Conservation (phyloP, 2,113 vertebrate genomes). For the Colinus virginianus region DNA sequence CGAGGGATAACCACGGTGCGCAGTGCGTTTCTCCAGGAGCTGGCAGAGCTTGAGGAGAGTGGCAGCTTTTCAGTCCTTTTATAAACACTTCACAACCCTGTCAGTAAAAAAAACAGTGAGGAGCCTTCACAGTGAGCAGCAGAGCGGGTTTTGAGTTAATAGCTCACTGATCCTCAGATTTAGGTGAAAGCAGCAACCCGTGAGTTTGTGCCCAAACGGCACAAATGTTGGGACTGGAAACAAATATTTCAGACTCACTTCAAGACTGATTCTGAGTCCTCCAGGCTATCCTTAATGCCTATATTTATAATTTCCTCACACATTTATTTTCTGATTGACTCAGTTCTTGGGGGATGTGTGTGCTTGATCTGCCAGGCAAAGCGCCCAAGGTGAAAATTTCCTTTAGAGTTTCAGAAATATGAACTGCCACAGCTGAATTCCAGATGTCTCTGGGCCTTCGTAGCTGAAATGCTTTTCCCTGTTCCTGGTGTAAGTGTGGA, state of each 20-base stretch:
- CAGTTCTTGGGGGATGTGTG: background rate
- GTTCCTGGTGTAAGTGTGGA: background rate
- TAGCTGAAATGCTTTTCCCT: background rate
- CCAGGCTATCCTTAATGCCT: background rate
- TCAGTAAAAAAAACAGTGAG: background rate
- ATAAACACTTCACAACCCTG: conserved; percentile 35
- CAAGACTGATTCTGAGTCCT: background rate
- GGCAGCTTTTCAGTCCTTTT: conserved; percentile 19
- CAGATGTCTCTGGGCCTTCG: background rate
- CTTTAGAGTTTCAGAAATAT: background rate
- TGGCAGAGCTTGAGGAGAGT: conserved; percentile 17
- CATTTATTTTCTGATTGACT: background rate
- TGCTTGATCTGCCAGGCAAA: background rate
- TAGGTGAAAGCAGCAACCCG: background rate
- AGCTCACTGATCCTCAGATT: conserved; percentile 34
- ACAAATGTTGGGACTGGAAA: background rate
- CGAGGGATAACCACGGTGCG: fast-evolving
- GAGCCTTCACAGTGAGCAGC: background rate
- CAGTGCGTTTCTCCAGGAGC: background rate
- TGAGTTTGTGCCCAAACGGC: background rate
- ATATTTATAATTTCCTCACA: background rate
- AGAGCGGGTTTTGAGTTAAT: conserved; percentile 28
- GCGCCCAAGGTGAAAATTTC: background rate
- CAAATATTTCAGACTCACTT: background rate
- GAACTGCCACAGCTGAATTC: background rate